Base-by-base conservation (phyloP, 2,888 invertebrate genomes). In the Agrotis ipsilon region DNA sequence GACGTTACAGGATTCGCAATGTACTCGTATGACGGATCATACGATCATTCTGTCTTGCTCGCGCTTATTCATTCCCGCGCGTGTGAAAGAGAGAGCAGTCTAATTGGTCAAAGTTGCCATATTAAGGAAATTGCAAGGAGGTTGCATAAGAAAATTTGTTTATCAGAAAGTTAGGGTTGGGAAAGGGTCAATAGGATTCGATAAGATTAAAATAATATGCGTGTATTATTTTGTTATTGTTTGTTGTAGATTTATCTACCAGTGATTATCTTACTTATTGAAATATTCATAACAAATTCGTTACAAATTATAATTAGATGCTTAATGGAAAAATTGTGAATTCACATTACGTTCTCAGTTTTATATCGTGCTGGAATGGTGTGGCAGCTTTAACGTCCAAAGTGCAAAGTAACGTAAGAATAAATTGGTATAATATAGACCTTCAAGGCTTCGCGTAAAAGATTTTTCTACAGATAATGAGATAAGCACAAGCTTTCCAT, bases 21-120 rank as follows among this genome's bases (percentile, higher is more conserved):
- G 85, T 88, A 89, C 79, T 89, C 86, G 87, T 69, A 86, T 91
- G 93, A 91, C 89, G 89, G 90, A 95, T 95, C 96, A 90, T 95
- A 95, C 95, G 96, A 96, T 96, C 88, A 19, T 79, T 78, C 88
- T 78, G 55, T 92, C 92, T 86, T 89, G 51, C 80, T 93, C 83
- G 11, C 74, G 63, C 89, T 9, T 68, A 48, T 59, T 69, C 19
- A 82, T 82, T 84, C 72, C 60, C 21, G 3, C 7, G 32, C 5
- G 91, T 68, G 69, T 49, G 88, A 94, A 78, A 81, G 86, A 82
- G 92, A 92, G 51, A 70, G 59, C 70, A 46, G 5, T 63, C 11
- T 75, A 85, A 83, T 80, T 81, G 72, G 72, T 67, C 71, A 85
- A 86, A 82, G 89, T 90, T 90, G 89, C 89, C 90, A 87, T 84